phyloP scores from a whole-genome alignment of 2,888 invertebrate species.

The Notodonta dromedarius region DNA sequence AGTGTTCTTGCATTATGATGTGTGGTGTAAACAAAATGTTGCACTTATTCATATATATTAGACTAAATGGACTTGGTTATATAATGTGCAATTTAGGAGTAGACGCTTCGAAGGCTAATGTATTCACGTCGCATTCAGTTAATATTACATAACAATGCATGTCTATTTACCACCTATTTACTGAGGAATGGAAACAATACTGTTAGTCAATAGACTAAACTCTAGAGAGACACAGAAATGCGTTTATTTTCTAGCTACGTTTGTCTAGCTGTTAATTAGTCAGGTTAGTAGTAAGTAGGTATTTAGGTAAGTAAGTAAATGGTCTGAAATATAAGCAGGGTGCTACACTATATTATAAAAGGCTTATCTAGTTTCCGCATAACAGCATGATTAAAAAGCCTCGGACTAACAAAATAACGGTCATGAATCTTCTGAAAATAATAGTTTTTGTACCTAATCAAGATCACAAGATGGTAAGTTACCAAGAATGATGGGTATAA shows the following conservation, averaged over 20 bases:
- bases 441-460: no score
- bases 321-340: no score
- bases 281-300: no score
- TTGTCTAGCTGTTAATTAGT: not conserved
- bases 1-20: no score
- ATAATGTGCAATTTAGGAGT: slow-evolving; percentile 1
- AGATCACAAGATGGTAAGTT: no score
- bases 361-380: no score
- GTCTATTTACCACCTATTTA: not conserved
- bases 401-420: no score
- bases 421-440: no score
- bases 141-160: not conserved
- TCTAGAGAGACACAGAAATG: not conserved
- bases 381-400: no score
- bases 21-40: no score
- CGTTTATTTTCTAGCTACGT: not conserved
- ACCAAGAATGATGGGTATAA: not conserved
- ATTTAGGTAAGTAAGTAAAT: no score
- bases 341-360: no score
- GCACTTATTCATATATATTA: not conserved
- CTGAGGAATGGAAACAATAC: not conserved
- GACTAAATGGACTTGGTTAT: slow-evolving; percentile 4
- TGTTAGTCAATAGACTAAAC: not conserved
- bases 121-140: not conserved
- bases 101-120: not conserved